These are phyloP conservation scores for Gymnosoma rotundatum DNA, from an alignment of 2,888 invertebrate genomes.

Conservation along the genomic window DNA sequence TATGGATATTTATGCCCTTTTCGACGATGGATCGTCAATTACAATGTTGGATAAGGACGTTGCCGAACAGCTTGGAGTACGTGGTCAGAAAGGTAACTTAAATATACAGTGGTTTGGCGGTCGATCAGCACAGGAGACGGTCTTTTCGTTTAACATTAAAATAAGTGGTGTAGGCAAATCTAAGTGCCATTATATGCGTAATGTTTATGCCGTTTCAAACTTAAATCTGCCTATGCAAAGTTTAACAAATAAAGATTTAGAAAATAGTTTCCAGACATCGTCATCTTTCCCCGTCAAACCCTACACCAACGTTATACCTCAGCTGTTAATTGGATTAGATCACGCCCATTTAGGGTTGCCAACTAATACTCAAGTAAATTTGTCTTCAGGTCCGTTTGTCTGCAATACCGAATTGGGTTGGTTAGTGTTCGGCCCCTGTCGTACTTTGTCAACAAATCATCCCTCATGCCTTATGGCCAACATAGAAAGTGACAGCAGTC, in stretches of 20 bases:
- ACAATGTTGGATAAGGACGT: conserved; percentile 31
- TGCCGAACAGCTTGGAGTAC: conserved; percentile 18
- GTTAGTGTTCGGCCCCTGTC: conserved; percentile 9
- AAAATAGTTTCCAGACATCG: conserved; percentile 8
- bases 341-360: conserved; percentile 29
- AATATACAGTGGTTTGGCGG: conserved; percentile 42
- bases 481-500: too few relatives aligned
- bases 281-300: not conserved
- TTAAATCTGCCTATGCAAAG: conserved; percentile 48
- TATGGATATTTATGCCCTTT: conserved; percentile 23
- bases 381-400: too few relatives aligned
- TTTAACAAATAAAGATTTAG: not conserved
- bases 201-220: conserved; percentile 52
- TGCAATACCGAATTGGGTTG: too few relatives aligned
- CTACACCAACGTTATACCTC: not conserved
- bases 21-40: conserved; percentile 29
- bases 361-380: not conserved
- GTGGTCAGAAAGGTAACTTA: conserved; percentile 7
- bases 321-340: conserved; percentile 17
- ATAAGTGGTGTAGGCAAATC: conserved; percentile 19
- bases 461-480: conserved; percentile 2
- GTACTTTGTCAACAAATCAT: not conserved
- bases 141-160: conserved; percentile 7
- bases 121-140: conserved; percentile 11
- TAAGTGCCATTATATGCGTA: conserved; percentile 15